Evolutionary conservation across 2,797 vertebrate genomes (phyloP).

Genomic region (Gymnodraco acuticeps): DNA sequence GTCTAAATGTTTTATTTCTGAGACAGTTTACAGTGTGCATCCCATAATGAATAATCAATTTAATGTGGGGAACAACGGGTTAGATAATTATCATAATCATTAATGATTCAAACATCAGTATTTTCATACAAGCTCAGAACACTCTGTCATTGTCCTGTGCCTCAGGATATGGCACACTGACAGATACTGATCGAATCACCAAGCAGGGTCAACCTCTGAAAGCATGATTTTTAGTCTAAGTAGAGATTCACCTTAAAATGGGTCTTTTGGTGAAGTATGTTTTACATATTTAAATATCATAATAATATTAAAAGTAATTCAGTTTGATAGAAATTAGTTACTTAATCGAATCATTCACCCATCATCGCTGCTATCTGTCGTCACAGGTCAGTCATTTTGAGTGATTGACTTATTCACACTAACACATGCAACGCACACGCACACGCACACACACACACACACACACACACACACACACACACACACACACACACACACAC

Average conservation of each 20-base stretch:
- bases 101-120: conserved; percentile 41
- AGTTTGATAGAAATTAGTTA: conserved; percentile 49
- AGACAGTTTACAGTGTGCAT: not conserved
- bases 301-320: conserved; percentile 21
- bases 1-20: not conserved
- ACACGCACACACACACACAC: not conserved
- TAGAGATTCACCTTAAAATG: not conserved
- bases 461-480: conserved; percentile 7
- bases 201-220: not conserved
- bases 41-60: not conserved
- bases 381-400: conserved; percentile 55
- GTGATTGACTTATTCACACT: conserved; percentile 43
- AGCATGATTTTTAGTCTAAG: not conserved
- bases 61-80: conserved; percentile 11
- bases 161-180: conserved; percentile 12
- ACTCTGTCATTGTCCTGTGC: conserved; percentile 45
- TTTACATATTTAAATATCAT: conserved; percentile 5
- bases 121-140: conserved; percentile 27
- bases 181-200: conserved; percentile 48
- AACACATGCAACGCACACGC: not conserved
- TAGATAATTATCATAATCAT: conserved; percentile 36
- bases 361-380: conserved; percentile 41
- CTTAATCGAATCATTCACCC: conserved; percentile 57
- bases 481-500: conserved; percentile 24
- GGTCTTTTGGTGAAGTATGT: not conserved